Evolutionary conservation across 2,888 invertebrate genomes (phyloP).

Genomic region (Saturnia japonica): DNA sequence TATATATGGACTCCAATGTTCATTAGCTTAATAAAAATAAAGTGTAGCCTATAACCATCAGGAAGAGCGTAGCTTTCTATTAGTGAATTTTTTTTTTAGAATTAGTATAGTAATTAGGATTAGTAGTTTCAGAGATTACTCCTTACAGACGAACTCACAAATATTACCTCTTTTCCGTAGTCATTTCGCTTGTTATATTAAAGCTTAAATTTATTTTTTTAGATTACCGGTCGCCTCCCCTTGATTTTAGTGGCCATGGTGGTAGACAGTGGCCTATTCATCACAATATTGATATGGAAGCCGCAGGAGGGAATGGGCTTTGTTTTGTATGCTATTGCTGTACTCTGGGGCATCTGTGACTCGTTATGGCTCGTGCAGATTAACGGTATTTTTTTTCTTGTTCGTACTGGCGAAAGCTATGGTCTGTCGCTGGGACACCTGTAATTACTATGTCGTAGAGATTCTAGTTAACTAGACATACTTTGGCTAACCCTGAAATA

Average conservation of each 20-base stretch:
- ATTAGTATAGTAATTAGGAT: no score
- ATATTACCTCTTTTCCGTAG: no score
- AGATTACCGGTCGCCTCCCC: conserved; percentile 84
- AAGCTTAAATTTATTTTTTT: conserved; percentile 34
- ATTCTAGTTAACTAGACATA: no score
- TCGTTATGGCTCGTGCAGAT: conserved; percentile 86
- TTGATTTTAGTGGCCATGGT: conserved; percentile 81
- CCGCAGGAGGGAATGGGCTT: conserved; percentile 75
- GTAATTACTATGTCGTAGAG: neutral
- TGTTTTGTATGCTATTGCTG: conserved; percentile 81
- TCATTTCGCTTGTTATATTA: no score
- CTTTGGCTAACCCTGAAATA: no score
- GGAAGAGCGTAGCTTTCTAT: no score
- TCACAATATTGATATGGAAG: conserved; percentile 80
- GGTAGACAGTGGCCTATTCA: conserved; percentile 79
- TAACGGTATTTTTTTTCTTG: conserved; percentile 70
- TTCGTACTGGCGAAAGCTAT: neutral
- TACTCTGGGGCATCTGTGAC: conserved; percentile 84
- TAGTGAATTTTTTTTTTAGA: no score
- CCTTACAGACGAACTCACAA: no score
- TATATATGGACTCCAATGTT: no score
- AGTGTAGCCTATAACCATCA: no score
- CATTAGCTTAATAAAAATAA: no score
- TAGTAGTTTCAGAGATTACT: no score
- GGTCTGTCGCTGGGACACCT: neutral